phyloP scores from a whole-genome alignment of 2,888 invertebrate species.

The Cinara cedri region DNA sequence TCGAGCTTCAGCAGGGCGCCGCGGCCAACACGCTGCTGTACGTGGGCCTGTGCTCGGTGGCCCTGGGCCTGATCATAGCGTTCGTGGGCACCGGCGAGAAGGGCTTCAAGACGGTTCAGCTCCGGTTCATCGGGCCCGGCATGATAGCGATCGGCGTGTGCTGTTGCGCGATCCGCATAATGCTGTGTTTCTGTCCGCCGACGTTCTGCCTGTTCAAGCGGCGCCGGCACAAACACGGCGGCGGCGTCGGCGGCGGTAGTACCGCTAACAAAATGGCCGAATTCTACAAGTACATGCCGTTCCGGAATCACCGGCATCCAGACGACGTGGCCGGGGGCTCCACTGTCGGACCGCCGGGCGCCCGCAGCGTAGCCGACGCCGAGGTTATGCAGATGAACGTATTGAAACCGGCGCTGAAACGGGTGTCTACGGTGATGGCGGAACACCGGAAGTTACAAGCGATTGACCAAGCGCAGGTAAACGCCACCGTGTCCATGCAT shows the following conservation, averaged over 20 bases:
- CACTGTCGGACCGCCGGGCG: conserved; percentile 62
- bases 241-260: conserved; percentile 47
- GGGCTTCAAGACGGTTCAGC: conserved; percentile 82
- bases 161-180: conserved; percentile 81
- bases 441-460: conserved; percentile 26
- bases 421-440: neutral
- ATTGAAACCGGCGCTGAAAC: conserved; percentile 59
- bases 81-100: conserved; percentile 91
- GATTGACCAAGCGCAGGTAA: no score
- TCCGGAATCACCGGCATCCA: conserved; percentile 60
- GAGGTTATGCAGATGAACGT: conserved; percentile 61
- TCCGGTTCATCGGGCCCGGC: conserved; percentile 85
- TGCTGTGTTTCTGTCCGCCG: conserved; percentile 77
- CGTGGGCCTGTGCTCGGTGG: conserved; percentile 82
- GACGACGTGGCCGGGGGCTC: conserved; percentile 62
- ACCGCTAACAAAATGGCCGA: conserved; percentile 61
- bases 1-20: conserved; percentile 71
- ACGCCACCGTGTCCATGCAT: no score
- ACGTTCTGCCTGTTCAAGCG: conserved; percentile 59
- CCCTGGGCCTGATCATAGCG: conserved; percentile 84
- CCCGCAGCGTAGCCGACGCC: neutral
- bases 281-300: conserved; percentile 62
- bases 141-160: conserved; percentile 79
- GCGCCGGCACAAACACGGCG: conserved; percentile 59
- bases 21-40: conserved; percentile 84